A percentile compares a stretch with the other conserved stretches of the same genome.
Evolutionary conservation across 2,888 invertebrate genomes (phyloP).

Genomic region (Malthinus flaveolus): DNA sequence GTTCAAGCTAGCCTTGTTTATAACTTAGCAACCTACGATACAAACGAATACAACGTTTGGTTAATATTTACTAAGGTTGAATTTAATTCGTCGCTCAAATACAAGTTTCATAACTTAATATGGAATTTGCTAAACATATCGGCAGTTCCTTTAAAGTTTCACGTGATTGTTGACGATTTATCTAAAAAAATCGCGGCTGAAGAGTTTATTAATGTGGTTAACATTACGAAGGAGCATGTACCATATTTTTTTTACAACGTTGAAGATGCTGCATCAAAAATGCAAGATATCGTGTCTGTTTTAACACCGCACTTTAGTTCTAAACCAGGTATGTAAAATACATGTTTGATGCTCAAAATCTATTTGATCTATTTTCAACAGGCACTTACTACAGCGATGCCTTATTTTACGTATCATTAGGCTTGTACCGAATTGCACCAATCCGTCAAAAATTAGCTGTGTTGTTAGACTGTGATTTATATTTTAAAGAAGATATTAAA

Average conservation of each 20-base stretch:
- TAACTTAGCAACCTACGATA: no score
- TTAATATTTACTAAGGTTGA: slow-evolving; percentile 63
- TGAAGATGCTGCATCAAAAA: slow-evolving; percentile 60
- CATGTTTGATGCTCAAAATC: not conserved
- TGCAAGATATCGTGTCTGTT: slow-evolving; percentile 65
- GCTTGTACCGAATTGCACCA: slow-evolving; percentile 70
- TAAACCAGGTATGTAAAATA: slow-evolving; percentile 58
- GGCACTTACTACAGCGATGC: slow-evolving; percentile 79
- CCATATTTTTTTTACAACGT: slow-evolving; percentile 64
- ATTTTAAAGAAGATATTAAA: slow-evolving; percentile 69
- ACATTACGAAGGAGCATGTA: slow-evolving; percentile 49
- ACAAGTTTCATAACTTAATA: slow-evolving; percentile 58
- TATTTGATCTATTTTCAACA: slow-evolving; percentile 31
- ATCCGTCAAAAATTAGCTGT: slow-evolving; percentile 63
- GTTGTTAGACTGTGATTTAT: slow-evolving; percentile 78
- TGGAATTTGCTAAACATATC: slow-evolving; percentile 57
- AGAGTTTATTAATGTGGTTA: slow-evolving; percentile 44
- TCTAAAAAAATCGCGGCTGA: slow-evolving; percentile 60
- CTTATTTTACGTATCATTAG: slow-evolving; percentile 76
- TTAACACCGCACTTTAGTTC: slow-evolving; percentile 75
- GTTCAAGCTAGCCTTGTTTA: no score
- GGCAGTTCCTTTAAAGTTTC: slow-evolving; percentile 60
- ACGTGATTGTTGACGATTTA: slow-evolving; percentile 64
- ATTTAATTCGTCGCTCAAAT: slow-evolving; percentile 56
- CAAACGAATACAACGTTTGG: slow-evolving; percentile 57